Conservation (phyloP, 1,140 invertebrate species). For the Sinonovacula constricta region DNA sequence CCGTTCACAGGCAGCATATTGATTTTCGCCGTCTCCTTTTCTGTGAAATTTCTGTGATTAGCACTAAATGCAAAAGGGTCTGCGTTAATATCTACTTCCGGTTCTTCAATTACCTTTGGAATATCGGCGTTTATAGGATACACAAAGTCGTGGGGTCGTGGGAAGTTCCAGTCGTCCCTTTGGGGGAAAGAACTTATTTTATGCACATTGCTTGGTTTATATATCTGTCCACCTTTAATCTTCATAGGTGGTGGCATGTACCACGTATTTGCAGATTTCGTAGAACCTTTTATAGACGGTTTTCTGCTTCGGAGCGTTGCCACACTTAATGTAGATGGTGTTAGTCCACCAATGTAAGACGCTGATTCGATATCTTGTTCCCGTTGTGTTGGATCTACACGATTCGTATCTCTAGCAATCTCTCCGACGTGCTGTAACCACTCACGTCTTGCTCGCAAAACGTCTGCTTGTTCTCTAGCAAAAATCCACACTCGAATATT, state of each 20-base stretch:
- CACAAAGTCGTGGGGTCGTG: slow-evolving; percentile 33
- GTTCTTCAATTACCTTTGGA: background rate
- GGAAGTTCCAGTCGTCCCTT: slow-evolving; percentile 38
- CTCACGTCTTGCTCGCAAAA: slow-evolving; percentile 28
- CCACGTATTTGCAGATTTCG: no score
- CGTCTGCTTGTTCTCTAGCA: slow-evolving; percentile 36
- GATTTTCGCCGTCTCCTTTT: background rate
- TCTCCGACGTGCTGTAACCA: slow-evolving; percentile 42
- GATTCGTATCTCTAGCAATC: slow-evolving; percentile 36
- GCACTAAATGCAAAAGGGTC: background rate
- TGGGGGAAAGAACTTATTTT: no score
- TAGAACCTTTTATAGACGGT: no score
- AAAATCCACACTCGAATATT: slow-evolving; percentile 43
- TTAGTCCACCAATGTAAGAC: slow-evolving; percentile 21
- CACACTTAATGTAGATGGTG: background rate
- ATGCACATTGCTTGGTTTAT: no score
- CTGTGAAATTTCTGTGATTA: no score
- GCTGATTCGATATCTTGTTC: slow-evolving; percentile 9
- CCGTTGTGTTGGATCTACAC: background rate
- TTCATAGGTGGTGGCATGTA: no score
- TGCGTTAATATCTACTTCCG: background rate
- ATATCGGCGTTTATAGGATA: slow-evolving; percentile 31
- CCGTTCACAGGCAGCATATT: background rate
- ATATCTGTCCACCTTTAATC: no score
- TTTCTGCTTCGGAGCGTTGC: no score